Base-by-base conservation (phyloP, 2,888 invertebrate species). In the Morpho achilles region DNA sequence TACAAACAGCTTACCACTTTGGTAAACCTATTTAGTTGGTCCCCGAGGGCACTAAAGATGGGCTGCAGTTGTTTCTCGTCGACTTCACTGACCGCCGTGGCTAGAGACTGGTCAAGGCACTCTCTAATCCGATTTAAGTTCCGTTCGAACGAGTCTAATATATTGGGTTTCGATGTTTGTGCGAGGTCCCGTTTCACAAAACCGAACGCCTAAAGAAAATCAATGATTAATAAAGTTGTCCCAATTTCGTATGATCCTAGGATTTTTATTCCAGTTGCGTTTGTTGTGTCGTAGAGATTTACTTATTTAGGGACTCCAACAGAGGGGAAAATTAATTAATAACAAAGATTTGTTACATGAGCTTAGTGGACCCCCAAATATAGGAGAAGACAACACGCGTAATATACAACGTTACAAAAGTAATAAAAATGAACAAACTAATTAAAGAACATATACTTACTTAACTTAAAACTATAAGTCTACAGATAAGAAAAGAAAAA, bases 21-120 rank as follows among this genome's bases (percentile, higher is more conserved):
- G n/a, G 82, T 77, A 23, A 87, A 72, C 60, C 78, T 77, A 47
- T 78, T 77, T 3, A 87, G 63, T 40, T 83, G 76, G 50, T 87
- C 87, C 2, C 85, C 84, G 32, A 87, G 63, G 8, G 77, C 68
- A 53, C 50, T 70, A 16, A 89, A 76, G 0, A 84, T 62, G 0
- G 88, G 88, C 56, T 84, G 78, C 22, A 88, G 60, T 59, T 83
- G 83, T 23, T 85, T 80, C 48, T 76, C 79, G 43, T 82, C 80
- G 22, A 86, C 75, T 8, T 84, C 79, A 2, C 72, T 77, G 0
- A 79, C 76, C 0, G 76, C 73, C 49, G 67, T 73, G 0, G 84
- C 80, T 32, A 87, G 60, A 39, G 72, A 76, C 63, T 83, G 75
- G 60, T 87, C 87, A 9, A 88, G 62, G 61, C 87, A 85, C 8